Evolutionary conservation across 2,113 vertebrate genomes (phyloP), one percentile per base, ranked within the genome.

Genomic region (Corythornis madagascariensis): DNA sequence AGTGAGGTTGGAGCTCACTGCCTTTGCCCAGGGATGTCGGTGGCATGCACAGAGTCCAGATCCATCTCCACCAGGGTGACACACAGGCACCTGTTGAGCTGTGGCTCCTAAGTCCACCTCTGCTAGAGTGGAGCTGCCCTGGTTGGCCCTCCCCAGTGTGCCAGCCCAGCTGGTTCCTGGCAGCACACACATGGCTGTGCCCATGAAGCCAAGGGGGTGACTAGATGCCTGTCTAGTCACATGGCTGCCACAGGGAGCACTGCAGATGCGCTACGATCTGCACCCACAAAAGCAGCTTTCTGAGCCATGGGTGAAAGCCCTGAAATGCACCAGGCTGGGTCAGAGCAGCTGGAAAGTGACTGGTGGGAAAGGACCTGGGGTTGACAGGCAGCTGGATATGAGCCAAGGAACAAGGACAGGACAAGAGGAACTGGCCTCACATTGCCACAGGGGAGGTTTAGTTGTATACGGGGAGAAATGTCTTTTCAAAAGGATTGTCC

Each of bases 11-110:
- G n/a, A 59, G 20, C 53, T 22, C 33, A 5, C 11, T 12, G 17
- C 25, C n/a, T 52, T 17, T 63, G 18, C 40, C 28, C 31, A 22
- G 25, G 10, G n/a, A 24, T 7, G 14, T 70, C 2, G 0, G 12
- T 4, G 53, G 50, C 40, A 19, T 25, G 26, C 1, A 0, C 15
- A 0, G 10, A 16, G n/a, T 16, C 53, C 75, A 66, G 24, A 25
- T 69, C 16, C 0, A 1, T 19, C 8, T 50, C 3, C 26, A 40
- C 40, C 4, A 1, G 15, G 28, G 18, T 24, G 21, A 8, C 22
- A 7, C 1, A 1, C 0, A 4, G 55, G 38, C 79, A 60, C 24
- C 29, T 13, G 1, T 50, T 0, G 1, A 48, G 56, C 65, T 0
- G 1, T 6, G 38, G 73, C 33, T n/a, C 22, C 0, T 31, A 31